A percentile compares a stretch with the other conserved stretches of the same genome.
Conservation (phyloP, 2,797 vertebrate species). For the Podarcis lilfordi region DNA sequence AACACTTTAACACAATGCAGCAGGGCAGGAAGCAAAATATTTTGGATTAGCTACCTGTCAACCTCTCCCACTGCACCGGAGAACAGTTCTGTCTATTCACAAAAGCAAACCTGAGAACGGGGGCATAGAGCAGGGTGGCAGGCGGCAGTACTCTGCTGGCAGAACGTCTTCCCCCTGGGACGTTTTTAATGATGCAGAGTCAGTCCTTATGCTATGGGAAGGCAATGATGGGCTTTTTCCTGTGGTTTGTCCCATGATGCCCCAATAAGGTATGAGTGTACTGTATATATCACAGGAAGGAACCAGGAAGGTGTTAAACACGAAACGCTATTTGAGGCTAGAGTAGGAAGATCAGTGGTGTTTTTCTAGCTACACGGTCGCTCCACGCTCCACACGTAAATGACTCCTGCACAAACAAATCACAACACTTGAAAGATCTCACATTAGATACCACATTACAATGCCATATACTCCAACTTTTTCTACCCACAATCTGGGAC, state of each 20-base stretch:
- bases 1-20: constrained; percentile 15
- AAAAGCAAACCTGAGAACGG: not conserved
- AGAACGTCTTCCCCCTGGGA: not conserved
- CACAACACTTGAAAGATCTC: not conserved
- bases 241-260: not conserved
- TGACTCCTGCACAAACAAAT: not conserved
- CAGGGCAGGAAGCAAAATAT: constrained; percentile 8
- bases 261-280: not conserved
- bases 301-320: not conserved
- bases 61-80: not conserved
- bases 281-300: not conserved
- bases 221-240: too few species aligned
- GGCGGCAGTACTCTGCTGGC: not conserved
- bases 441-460: not conserved
- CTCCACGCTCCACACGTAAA: not conserved
- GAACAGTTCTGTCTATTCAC: not conserved
- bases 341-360: not conserved
- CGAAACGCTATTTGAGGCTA: not conserved
- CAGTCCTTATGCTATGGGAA: not conserved
- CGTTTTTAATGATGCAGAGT: not conserved
- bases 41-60: constrained; percentile 17
- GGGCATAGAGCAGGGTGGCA: not conserved
- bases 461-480: too few species aligned
- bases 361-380: not conserved
- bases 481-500: too few species aligned